Base-by-base conservation (phyloP, 2,888 invertebrate species). In the Acanthosepion esculentum region DNA sequence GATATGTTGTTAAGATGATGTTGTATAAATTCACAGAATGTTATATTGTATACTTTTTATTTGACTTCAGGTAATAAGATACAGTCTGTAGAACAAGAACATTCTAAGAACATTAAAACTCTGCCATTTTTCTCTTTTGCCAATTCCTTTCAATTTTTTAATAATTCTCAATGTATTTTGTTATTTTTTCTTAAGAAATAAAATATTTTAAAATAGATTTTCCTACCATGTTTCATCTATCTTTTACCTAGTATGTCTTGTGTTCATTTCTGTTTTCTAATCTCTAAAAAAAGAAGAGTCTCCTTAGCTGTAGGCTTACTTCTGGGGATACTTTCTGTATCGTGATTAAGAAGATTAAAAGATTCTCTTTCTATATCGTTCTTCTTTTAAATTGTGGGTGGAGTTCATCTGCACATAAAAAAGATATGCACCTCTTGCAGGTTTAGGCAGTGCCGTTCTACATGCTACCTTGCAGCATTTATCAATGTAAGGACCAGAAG, bases 1-100 rank as follows among this genome's bases (percentile, higher is more conserved):
- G 78, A 78, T 78, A 18, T 10, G 78, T 78, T 78, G 78, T 78
- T 78, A n/a, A n/a, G n/a, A n/a, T 33, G 78, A 78, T 78, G 78
- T 33, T n/a, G 78, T 78, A 78, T 78, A 78, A 78, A 78, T 78
- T 78, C 78, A n/a, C n/a, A 78, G 78, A 78, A 78, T 78, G 78
- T 5, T 78, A 78, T 78, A 78, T 78, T 78, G 78, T 33, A 5
- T 5, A n/a, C 5, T 33, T n/a, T 78, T 78, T 78, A 78, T 78
- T 78, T 78, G 78, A 78, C 78, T 78, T 18, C 78, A n/a, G 78
- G 78, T 78, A n/a, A 78, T 78, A 33, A 78, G 78, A 78, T n/a
- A 78, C n/a, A 12, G n/a, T n/a, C 78, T 78, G n/a, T 8, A 78
- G n/a, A 10, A 78, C 78, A 78, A 78, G 78, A 78, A 78, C 78